Conservation (phyloP, 2,113 vertebrate genomes). For the Pelmatolapia mariae region DNA sequence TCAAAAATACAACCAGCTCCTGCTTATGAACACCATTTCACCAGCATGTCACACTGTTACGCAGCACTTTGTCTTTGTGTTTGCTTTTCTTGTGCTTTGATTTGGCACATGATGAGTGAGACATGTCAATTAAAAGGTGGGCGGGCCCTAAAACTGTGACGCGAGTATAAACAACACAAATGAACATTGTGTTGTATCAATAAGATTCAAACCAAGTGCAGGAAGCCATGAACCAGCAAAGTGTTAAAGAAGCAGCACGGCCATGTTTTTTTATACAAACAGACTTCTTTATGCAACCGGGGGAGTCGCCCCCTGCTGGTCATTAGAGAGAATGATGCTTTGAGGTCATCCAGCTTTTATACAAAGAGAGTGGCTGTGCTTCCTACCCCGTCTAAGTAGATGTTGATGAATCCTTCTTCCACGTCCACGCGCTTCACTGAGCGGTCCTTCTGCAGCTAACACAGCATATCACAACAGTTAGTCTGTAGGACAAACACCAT, state of each 20-base stretch:
- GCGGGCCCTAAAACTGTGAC: background rate
- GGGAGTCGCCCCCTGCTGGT: background rate
- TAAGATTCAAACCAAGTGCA: background rate
- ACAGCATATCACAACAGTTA: background rate
- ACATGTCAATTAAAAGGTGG: background rate
- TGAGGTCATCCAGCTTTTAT: background rate
- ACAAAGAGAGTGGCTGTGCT: background rate
- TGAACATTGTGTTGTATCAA: background rate
- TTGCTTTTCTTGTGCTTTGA: background rate
- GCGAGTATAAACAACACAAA: fast-evolving
- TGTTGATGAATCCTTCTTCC: conserved; percentile 54
- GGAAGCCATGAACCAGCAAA: background rate
- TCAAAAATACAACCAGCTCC: background rate
- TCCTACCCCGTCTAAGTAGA: conserved; percentile 72
- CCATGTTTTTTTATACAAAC: background rate
- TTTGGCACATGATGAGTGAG: background rate
- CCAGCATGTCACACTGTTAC: background rate
- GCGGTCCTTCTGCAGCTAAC: conserved; percentile 40
- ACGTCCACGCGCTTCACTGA: conserved; percentile 67
- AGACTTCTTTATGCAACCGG: background rate
- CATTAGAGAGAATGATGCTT: background rate
- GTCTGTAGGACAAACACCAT: background rate
- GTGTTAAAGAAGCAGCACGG: background rate
- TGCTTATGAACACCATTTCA: background rate
- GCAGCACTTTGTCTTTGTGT: background rate